These are phyloP conservation scores for Calliphora vomitoria DNA, from an alignment of 2,888 invertebrate species.

Conservation along the genomic window DNA sequence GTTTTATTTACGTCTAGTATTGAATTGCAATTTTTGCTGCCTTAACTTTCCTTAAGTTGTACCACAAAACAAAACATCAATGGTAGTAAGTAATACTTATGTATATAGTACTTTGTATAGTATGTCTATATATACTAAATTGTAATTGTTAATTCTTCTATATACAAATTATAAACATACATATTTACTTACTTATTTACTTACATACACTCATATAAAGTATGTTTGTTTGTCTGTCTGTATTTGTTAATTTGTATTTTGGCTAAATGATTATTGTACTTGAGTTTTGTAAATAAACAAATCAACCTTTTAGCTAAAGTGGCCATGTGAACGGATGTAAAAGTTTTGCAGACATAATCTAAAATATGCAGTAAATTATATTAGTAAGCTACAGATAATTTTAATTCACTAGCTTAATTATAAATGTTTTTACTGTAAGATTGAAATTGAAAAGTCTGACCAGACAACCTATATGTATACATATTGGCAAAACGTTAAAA, in stretches of 20 bases:
- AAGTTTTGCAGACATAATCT: background rate
- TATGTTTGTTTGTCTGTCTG: background rate
- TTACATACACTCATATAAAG: background rate
- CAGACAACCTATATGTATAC: no score
- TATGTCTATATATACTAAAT: background rate
- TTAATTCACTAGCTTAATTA: no score
- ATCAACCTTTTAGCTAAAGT: background rate
- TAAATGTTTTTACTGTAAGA: no score
- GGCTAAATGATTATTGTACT: background rate
- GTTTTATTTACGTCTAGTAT: conserved; percentile 41
- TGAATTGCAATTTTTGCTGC: conserved; percentile 42
- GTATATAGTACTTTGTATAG: no score
- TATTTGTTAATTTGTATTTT: conserved; percentile 4
- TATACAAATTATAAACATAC: background rate
- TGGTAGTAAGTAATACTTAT: background rate
- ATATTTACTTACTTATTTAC: background rate
- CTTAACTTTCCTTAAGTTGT: conserved; percentile 21
- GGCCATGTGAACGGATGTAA: background rate
- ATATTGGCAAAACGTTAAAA: no score
- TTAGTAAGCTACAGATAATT: no score
- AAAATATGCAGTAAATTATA: no score
- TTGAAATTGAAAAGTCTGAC: no score
- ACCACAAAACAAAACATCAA: background rate
- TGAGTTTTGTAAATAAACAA: conserved; percentile 15
- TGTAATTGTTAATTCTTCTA: conserved; percentile 6